Base-by-base conservation (phyloP, 2,797 vertebrate species). In the Anolis apletophallus region DNA sequence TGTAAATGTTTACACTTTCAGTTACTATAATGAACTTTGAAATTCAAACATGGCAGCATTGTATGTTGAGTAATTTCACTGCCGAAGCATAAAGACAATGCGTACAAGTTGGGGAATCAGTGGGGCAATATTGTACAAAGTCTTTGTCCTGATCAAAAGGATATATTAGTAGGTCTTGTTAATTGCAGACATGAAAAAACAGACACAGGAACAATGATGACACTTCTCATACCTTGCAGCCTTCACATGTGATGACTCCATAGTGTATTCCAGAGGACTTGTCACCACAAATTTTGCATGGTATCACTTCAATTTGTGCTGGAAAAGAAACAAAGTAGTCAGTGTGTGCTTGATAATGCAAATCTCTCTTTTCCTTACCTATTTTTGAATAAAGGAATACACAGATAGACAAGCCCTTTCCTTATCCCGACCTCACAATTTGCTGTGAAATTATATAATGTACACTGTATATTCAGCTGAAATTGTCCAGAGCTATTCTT, bases 281-380 rank as follows among this genome's bases (percentile, higher is more conserved):
- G 97, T 99, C 99, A 94, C 98, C 98, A 95, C 99, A 99, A 96
- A 99, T 99, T 97, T 99, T 99, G 98, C 99, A 99, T 95, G 99
- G 99, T 98, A 99, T 99, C 93, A 99, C 98, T 98, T 99, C 99
- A 94, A 99, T 99, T 99, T 99, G 99, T 93, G 99, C 99, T 99
- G 97, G 92, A 97, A 96, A 91, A 91, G 34, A 92, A 92, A 95
- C 90, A 91, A 86, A 73, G 94, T 86, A 91, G 21, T 91, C 67
- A 94, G 90, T 94, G 93, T 92, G 74, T 92, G 82, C 84, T 88
- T 32, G 75, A 59, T 46, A 80, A 68, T 72, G 77, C 81, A 71
- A 34, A 83, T 90, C 89, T 2, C 80, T 89, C 89, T 85, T 34
- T 91, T 89, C 90, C 55, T 85, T 85, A 8, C n/a, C 57, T n/a